phyloP scores from a whole-genome alignment of 92 coral and sea anemone genomes.

The Metridium senile region DNA sequence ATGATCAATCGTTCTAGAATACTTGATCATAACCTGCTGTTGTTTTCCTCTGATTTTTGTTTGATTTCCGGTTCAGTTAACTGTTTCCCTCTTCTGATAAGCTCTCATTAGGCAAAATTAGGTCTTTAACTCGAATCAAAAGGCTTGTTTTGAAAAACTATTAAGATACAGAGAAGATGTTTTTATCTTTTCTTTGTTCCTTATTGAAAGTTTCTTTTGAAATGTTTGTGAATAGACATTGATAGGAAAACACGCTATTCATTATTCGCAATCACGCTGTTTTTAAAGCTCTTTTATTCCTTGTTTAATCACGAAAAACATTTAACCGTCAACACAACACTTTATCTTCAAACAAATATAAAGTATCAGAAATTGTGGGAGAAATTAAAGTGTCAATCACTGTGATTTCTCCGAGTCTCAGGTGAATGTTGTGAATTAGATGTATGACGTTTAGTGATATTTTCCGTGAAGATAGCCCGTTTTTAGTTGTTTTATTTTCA shows the following conservation, averaged over 20 bases:
- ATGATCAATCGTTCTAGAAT: too few relatives aligned
- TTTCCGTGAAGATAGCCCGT: too few relatives aligned
- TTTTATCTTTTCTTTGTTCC: not conserved
- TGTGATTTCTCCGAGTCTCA: too few relatives aligned
- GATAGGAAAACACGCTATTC: not conserved
- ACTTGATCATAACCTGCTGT: too few relatives aligned
- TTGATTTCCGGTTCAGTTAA: not conserved
- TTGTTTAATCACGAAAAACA: not conserved
- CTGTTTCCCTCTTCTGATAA: not conserved
- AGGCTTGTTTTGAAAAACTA: not conserved
- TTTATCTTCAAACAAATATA: too few relatives aligned
- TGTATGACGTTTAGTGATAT: too few relatives aligned
- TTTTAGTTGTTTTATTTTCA: too few relatives aligned
- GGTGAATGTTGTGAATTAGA: too few relatives aligned
- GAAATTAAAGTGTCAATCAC: too few relatives aligned
- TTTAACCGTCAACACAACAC: too few relatives aligned
- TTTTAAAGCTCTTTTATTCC: not conserved
- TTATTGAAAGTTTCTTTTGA: not conserved
- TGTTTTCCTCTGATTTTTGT: too few relatives aligned
- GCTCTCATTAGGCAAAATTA: not conserved
- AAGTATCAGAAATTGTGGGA: too few relatives aligned
- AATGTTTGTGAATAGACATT: not conserved
- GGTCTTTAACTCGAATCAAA: not conserved
- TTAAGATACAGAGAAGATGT: not conserved
- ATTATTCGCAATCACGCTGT: not conserved